phyloP scores from a whole-genome alignment of 2,113 vertebrate genomes.

The Sula dactylatra region DNA sequence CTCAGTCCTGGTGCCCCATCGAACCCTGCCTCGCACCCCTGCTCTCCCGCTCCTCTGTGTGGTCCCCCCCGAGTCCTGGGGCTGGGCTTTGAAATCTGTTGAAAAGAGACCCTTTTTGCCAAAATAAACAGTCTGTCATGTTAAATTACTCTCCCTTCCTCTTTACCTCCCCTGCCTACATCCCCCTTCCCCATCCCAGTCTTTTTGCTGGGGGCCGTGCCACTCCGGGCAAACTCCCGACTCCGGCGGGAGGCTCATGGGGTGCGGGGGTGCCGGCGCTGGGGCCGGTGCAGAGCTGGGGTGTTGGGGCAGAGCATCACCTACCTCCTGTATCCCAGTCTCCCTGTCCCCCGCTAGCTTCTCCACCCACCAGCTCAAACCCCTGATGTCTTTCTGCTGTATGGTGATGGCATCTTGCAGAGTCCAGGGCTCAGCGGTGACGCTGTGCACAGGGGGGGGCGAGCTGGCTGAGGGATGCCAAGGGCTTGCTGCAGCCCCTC shows the following conservation, averaged over 20 bases:
- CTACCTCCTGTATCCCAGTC: neutral
- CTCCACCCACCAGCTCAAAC: neutral
- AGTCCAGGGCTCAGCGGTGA: slow-evolving; percentile 60
- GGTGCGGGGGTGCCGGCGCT: fast-evolving
- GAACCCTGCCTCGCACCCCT: neutral
- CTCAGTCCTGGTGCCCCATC: fast-evolving
- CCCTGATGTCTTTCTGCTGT: neutral
- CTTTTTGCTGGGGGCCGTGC: neutral
- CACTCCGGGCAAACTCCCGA: neutral
- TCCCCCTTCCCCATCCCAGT: neutral
- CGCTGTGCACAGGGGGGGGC: neutral
- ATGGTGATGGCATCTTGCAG: slow-evolving; percentile 67
- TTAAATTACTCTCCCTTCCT: slow-evolving; percentile 69
- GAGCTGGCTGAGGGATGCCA: fast-evolving
- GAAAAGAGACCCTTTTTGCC: slow-evolving; percentile 75
- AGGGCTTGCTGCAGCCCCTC: fast-evolving
- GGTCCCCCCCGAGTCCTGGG: neutral
- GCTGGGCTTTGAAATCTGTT: slow-evolving; percentile 72
- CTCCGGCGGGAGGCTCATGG: neutral
- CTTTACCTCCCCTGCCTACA: slow-evolving; percentile 19
- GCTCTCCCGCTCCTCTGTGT: slow-evolving; percentile 54
- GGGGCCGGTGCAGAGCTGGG: fast-evolving
- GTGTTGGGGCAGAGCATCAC: neutral
- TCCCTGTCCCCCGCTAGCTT: slow-evolving; percentile 62
- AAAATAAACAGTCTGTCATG: slow-evolving; percentile 83